A percentile compares a stretch with the other conserved stretches of the same genome.
Evolutionary conservation across 2,888 invertebrate species (phyloP).

Genomic region (Carabus problematicus): DNA sequence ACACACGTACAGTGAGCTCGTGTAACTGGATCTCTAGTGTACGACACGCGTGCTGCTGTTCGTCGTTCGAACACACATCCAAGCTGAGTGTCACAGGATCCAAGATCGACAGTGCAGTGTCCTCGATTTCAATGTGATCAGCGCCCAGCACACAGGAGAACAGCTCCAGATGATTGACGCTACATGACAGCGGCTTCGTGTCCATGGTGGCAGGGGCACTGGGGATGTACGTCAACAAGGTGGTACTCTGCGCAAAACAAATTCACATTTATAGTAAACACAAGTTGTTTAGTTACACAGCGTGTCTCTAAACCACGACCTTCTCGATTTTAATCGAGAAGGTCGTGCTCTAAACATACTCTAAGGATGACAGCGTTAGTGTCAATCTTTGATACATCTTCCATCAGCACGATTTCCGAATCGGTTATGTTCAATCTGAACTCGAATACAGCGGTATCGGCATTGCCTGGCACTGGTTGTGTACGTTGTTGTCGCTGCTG

Average conservation of each 20-base stretch:
- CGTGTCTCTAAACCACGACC: too few relatives aligned
- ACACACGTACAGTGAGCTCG: constrained; percentile 82
- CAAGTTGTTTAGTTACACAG: constrained; percentile 4
- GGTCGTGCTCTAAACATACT: constrained; percentile 54
- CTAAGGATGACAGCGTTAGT: constrained; percentile 93
- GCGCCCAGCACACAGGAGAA: constrained; percentile 86
- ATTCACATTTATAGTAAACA: constrained; percentile 12
- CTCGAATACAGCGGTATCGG: constrained; percentile 64
- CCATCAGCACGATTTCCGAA: constrained; percentile 93
- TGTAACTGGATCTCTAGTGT: constrained; percentile 67
- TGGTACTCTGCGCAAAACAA: constrained; percentile 74
- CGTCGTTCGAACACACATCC: constrained; percentile 55
- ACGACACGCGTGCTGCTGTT: not conserved
- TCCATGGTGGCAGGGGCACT: constrained; percentile 57
- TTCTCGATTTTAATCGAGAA: not conserved
- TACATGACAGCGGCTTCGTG: constrained; percentile 81
- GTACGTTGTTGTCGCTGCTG: constrained; percentile 11
- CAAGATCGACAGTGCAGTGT: constrained; percentile 92
- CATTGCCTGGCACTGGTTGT: constrained; percentile 49
- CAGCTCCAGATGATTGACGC: constrained; percentile 88
- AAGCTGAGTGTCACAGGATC: constrained; percentile 89
- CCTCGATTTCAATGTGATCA: constrained; percentile 81
- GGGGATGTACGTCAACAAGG: constrained; percentile 82
- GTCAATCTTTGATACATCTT: constrained; percentile 86
- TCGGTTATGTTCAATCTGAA: constrained; percentile 93